Base-by-base conservation (phyloP, 2,888 invertebrate genomes). In the Agonopterix alstromeriana region DNA sequence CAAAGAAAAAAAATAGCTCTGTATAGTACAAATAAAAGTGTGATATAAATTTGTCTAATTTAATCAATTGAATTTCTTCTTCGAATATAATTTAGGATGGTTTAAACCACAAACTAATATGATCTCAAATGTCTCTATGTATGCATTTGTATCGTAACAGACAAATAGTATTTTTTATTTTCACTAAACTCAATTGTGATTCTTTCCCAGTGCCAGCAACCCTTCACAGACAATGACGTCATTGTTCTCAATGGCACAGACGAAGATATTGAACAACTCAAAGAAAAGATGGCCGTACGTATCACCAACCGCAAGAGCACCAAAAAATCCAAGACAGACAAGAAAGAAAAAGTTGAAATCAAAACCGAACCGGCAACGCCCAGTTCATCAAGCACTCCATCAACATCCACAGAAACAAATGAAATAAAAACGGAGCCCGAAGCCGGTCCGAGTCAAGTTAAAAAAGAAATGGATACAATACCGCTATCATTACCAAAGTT, bases 221-320 rank as follows among this genome's bases (percentile, higher is more conserved):
- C 94, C 1, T 97, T 94, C 70, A 88, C 89, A 8, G 90, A 93
- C 45, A 92, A 93, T 55, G 97, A 98, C 76, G 82, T 98, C 8
- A 92, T 99, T 35, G 87, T 95, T n/a, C 85, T 99, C 35, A 99
- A 99, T 84, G 95, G 95, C 46, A 92, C 90, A 57, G 94, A 95
- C 10, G 94, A 95, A 56, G 97, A 97, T 63, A 70, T 95, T 50
- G 90, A 90, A 41, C 55, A 86, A 35, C 91, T 96, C 70, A 90
- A 84, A 59, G 75, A 75, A 11, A 92, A 92, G 64, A 93, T 95
- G 82, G 91, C 93, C 55, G 86, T 91, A 46, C 90, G 95, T 43
- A 90, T 94, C 48, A 90, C 91, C 40, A 92, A 90, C 65, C 90
- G 92, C 49, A 95, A 94, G 68, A 91, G 86, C 52, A 90, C 89